Conservation (phyloP, 1,140 invertebrate genomes). For the Drosophila tropicalis region DNA sequence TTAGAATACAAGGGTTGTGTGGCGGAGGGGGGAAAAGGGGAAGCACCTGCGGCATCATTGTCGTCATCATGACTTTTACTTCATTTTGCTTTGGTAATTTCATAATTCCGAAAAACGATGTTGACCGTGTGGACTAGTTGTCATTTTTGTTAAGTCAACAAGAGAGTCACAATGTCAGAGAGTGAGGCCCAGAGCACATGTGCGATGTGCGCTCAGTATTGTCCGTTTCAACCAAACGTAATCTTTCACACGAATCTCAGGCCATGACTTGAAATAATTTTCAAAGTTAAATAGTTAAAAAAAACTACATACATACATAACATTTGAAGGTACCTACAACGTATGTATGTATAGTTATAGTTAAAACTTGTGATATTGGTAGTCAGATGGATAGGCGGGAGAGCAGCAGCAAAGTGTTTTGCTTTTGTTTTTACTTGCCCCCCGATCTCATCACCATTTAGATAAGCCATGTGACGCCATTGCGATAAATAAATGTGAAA, state of each 20-base stretch:
- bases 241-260: constrained; percentile 12
- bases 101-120: constrained; percentile 7
- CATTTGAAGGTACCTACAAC: neutral
- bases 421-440: neutral
- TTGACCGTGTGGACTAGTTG: constrained; percentile 11
- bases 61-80: constrained; percentile 10
- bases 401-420: neutral
- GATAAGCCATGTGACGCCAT: constrained; percentile 10
- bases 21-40: neutral
- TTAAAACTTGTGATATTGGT: constrained; percentile 13
- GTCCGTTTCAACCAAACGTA: neutral
- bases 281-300: constrained; percentile 11
- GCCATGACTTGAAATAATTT: constrained; percentile 14
- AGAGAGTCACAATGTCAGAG: neutral
- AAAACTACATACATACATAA: neutral
- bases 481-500: constrained; percentile 6
- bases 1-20: too few relatives aligned
- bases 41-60: neutral
- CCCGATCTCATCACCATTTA: neutral
- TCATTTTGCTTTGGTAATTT: constrained; percentile 11
- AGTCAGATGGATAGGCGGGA: neutral
- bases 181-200: constrained; percentile 5
- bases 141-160: constrained; percentile 1
- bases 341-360: neutral
- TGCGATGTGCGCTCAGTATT: neutral